Evolutionary conservation across 2,888 invertebrate species (phyloP), one percentile per base, ranked within the genome.

Genomic region (Sclerodermus sp.): DNA sequence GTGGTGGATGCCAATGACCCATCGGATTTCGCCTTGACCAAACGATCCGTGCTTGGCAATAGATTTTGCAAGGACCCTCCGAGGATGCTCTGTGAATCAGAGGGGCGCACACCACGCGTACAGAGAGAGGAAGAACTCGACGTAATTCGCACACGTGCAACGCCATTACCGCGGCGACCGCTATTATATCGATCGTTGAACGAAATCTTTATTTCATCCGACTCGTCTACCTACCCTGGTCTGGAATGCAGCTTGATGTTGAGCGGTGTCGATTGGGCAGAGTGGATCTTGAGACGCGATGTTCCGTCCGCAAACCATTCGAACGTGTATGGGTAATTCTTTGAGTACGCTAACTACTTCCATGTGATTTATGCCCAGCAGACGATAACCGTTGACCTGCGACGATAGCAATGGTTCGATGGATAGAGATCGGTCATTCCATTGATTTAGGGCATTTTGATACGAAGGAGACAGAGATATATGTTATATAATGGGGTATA

Each of bases 301-400:
- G 61, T 83, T 85, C 32, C 91, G 82, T 8, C 95, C 94, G 79
- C 96, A 96, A 37, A 97, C 93, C 78, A 98, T 83, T 54, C 95
- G 85, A 14, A 97, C 96, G 68, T 91, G 87, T 67, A 88, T 86
- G 1, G 97, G 96, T 65, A 97, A 83, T 71, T 95, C 93, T 79
- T 95, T 95, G 34, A 99, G 82, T 62, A 96, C 95, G 74, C 90
- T 90, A 6, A 99, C 96, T 14, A 99, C 98, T 77, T 97, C 97
- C 59, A 95, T 91, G 78, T 99, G 97, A 69, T 93, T 93, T 63
- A 96, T 85, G 12, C 98, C 98, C 57, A 94, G 86, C 49, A 97
- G 81, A 70, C 90, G 85, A 69, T 91, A 89, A 53, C 96, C 95
- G 77, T 99, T 99, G 1, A 94, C 97, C 88, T 97, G n/a, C n/a